A percentile compares a stretch with the other conserved stretches of the same genome.
Evolutionary conservation across 2,797 vertebrate species (phyloP).

Genomic region (Cyclura pinguis): DNA sequence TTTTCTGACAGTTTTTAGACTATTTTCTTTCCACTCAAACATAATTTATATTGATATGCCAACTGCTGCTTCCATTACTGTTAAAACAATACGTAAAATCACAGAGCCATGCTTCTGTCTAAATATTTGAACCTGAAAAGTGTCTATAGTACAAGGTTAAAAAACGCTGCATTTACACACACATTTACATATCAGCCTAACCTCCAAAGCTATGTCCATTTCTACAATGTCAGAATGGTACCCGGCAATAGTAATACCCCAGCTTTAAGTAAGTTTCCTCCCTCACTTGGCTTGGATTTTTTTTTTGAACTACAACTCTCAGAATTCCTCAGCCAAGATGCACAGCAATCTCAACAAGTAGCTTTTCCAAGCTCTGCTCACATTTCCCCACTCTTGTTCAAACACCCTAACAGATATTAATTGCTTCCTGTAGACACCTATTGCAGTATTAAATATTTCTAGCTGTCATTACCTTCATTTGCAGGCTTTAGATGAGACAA

Average conservation of each 20-base stretch:
- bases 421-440: not conserved
- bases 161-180: not conserved
- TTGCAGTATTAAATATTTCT: conserved; percentile 5
- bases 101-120: not conserved
- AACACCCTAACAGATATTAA: not conserved
- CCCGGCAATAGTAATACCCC: not conserved
- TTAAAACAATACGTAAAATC: not conserved
- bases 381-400: not conserved
- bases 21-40: no score
- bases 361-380: no score
- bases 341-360: no score
- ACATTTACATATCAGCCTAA: not conserved
- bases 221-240: not conserved
- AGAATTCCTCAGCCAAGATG: no score
- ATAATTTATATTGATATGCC: no score
- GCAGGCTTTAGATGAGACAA: conserved; percentile 94
- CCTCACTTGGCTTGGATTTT: no score
- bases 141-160: not conserved
- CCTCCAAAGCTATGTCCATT: not conserved
- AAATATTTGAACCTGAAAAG: not conserved
- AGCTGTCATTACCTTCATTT: conserved; percentile 85
- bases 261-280: not conserved
- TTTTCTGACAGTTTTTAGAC: no score
- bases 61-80: no score
- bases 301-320: no score